Percentiles rank a stretch among this genome's conserved stretches.
Conservation (phyloP, 2,797 vertebrate species). For the Sebastes melanostomus region DNA sequence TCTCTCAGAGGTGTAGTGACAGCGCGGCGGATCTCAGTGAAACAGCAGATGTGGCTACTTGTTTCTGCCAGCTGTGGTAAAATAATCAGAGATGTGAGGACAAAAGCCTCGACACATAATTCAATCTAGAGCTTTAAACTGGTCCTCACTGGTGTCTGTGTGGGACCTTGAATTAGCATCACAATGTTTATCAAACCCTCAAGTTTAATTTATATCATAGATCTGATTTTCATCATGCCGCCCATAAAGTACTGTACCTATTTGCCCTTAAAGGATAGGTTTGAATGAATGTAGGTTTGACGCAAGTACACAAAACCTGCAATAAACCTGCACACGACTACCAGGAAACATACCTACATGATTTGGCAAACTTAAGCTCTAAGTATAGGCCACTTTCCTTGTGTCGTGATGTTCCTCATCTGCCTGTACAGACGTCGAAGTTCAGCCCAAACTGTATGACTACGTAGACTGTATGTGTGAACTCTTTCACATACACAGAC, state of each 20-base stretch:
- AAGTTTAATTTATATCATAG: not conserved
- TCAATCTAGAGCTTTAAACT: constrained; percentile 17
- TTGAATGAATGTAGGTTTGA: not conserved
- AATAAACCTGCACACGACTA: not conserved
- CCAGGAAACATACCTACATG: too few species aligned
- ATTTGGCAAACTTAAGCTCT: not conserved
- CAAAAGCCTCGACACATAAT: constrained; percentile 6
- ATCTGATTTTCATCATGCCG: not conserved
- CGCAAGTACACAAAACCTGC: not conserved
- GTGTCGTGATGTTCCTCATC: not conserved
- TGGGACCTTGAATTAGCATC: not conserved
- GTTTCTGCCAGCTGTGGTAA: constrained; percentile 51
- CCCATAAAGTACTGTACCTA: not conserved
- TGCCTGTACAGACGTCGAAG: not conserved
- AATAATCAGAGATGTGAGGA: constrained; percentile 39
- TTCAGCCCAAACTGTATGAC: not conserved
- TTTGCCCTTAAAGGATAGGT: not conserved
- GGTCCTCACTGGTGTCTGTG: not conserved
- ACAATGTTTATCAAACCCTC: not conserved
- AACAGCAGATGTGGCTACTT: constrained; percentile 59
- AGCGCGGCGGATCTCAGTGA: constrained; percentile 25
- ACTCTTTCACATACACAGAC: not conserved
- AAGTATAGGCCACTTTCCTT: not conserved
- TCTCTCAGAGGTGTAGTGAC: constrained; percentile 54
- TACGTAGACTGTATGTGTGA: not conserved